Evolutionary conservation across 2,113 vertebrate species (phyloP).

Genomic region (Engraulis encrasicolus): DNA sequence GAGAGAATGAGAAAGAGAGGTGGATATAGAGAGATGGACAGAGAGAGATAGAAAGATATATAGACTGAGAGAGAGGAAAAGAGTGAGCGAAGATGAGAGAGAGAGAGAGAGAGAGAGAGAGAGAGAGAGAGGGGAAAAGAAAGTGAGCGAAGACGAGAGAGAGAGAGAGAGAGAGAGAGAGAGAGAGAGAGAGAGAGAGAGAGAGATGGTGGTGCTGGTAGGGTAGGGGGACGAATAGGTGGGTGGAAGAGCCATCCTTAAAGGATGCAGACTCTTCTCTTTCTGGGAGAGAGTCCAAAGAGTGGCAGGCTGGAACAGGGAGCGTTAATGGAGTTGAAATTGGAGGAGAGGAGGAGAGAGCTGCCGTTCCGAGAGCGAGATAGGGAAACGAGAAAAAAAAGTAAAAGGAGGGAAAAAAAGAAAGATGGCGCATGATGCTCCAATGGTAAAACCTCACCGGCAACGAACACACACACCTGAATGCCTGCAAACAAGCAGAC

Average conservation of each 20-base stretch:
- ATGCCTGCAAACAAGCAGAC: conserved; percentile 11
- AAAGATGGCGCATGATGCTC: background rate
- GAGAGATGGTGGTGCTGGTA: too few species aligned
- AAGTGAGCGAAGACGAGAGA: too few species aligned
- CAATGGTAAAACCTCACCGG: background rate
- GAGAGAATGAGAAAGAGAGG: too few species aligned
- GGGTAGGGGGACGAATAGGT: too few species aligned
- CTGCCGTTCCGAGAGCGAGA: background rate
- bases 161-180: too few species aligned
- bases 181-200: too few species aligned
- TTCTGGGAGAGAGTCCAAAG: conserved; percentile 41
- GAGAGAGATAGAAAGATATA: too few species aligned
- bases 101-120: too few species aligned
- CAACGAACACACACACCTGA: conserved; percentile 1
- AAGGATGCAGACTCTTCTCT: conserved; percentile 31
- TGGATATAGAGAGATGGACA: too few species aligned
- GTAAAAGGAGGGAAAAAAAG: background rate
- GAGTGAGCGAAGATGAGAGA: too few species aligned
- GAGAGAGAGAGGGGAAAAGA: too few species aligned
- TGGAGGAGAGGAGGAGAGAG: background rate
- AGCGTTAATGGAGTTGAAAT: conserved; percentile 28
- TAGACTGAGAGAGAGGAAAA: too few species aligned
- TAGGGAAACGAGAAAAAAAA: background rate
- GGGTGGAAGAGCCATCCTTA: background rate
- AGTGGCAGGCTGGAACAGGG: background rate